A percentile compares a stretch with the other conserved stretches of the same genome.
Conservation (phyloP, 2,888 invertebrate species). For the Erebia aethiops region DNA sequence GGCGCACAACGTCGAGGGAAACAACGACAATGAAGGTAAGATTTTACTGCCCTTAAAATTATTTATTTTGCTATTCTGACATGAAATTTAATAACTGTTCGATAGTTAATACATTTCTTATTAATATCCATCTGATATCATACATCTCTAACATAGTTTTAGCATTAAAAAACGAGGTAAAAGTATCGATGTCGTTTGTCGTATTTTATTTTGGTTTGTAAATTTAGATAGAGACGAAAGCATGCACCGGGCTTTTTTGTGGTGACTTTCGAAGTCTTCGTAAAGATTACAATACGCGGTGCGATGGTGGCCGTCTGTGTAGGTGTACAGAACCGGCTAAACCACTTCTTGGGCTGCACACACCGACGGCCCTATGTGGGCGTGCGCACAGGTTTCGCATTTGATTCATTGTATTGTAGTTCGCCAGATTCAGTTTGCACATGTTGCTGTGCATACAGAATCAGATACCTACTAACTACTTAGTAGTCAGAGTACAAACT, state of each 20-base stretch:
- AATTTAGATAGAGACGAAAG: conserved; percentile 23
- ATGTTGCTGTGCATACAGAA: conserved; percentile 6
- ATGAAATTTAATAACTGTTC: conserved; percentile 1
- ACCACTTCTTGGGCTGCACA: conserved; percentile 48
- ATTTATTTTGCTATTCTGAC: conserved; percentile 44
- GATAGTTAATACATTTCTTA: neutral
- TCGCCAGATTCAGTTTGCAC: conserved; percentile 27
- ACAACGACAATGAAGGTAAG: conserved; percentile 81
- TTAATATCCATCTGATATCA: neutral
- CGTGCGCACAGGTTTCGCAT: conserved; percentile 44
- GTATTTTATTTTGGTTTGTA: conserved; percentile 28
- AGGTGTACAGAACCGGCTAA: conserved; percentile 68
- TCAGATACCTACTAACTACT: neutral
- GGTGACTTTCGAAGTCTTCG: conserved; percentile 37
- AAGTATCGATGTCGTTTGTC: conserved; percentile 2
- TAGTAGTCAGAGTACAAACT: conserved; percentile 2
- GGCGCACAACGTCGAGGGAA: conserved; percentile 72
- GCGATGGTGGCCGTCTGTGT: conserved; percentile 50
- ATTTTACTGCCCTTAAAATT: conserved; percentile 39
- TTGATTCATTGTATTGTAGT: conserved; percentile 36
- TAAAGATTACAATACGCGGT: conserved; percentile 39
- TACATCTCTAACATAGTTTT: neutral
- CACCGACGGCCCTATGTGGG: conserved; percentile 44
- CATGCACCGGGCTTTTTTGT: conserved; percentile 35
- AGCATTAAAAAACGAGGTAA: conserved; percentile 2